Base-by-base conservation (phyloP, 2,888 invertebrate species). In the Latheticus oryzae region DNA sequence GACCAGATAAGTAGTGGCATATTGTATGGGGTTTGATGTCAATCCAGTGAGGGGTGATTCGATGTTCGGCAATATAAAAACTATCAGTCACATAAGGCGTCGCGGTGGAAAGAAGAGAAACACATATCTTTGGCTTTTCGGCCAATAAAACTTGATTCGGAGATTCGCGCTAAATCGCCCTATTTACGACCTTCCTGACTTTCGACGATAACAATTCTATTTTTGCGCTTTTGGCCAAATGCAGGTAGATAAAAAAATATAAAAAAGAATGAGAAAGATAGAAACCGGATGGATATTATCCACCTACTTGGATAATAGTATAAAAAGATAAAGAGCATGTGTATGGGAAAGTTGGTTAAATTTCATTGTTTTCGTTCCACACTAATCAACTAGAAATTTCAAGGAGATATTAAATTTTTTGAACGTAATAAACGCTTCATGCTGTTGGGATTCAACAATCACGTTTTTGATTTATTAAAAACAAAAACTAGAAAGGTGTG, bases 91-190 rank as follows among this genome's bases (percentile, higher is more conserved):
- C 66, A 62, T 60, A 57, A 57, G 66, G 72, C 69, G 69, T 69
- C 67, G 68, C 65, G 69, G 69, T 67, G 71, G 69, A 70, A 70
- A 67, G 64, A 61, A 68, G n/a, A n/a, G 70, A 69, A 72, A 72
- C 73, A 78, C 76, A 81, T 83, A 83, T 83, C 83, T 82, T 80
- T 79, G 79, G 81, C 81, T 83, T 83, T 83, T 83, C 83, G 82
- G 80, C 79, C 81, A 83, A 83, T 83, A 83, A 83, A 83, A 83
- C 82, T 82, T 81, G 81, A 78, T 78, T 78, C 75, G 74, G 73
- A 74, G 73, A 73, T 73, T 70, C 70, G 62, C 66, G 71, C 66
- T 65, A 73, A 75, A 76, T 74, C 73, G 74, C 68, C 69, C 68
- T 73, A 75, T 76, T 76, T 76, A 76, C 68, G 72, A 69, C 66